These are phyloP conservation scores for Propsilocerus akamusi DNA, from an alignment of 1,140 invertebrate species.

Conservation along the genomic window DNA sequence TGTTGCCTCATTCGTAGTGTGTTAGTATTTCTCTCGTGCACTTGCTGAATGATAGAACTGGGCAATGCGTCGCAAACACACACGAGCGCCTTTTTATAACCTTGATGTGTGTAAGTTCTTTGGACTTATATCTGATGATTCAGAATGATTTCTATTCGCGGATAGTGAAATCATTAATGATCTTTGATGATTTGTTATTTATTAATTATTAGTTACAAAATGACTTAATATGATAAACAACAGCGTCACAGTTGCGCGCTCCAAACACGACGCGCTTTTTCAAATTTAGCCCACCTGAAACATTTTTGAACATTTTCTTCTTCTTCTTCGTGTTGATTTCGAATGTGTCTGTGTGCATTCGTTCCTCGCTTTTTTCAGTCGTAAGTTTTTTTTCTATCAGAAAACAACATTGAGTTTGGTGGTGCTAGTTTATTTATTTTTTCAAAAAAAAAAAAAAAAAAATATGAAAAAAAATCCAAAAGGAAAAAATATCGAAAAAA, in stretches of 20 bases:
- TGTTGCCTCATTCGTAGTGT: not conserved
- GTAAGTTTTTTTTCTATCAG: constrained; percentile 3
- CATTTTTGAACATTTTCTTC: not conserved
- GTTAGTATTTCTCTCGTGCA: not conserved
- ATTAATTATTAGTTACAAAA: too few relatives aligned
- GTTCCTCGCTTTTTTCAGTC: constrained; percentile 2
- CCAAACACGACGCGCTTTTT: too few relatives aligned
- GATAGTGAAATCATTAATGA: too few relatives aligned
- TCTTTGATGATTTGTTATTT: too few relatives aligned
- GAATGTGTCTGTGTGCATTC: constrained; percentile 2
- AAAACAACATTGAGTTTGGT: constrained; percentile 3
- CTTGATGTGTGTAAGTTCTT: too few relatives aligned
- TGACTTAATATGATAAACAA: too few relatives aligned
- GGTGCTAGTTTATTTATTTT: constrained; percentile 4
- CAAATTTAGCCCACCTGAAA: not conserved
- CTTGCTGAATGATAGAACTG: constrained; percentile 1
- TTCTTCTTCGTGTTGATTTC: not conserved
- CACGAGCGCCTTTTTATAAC: too few relatives aligned
- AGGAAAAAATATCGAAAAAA: not conserved
- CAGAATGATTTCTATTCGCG: not conserved
- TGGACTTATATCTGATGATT: not conserved
- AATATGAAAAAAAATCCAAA: not conserved
- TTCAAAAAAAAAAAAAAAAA: not conserved
- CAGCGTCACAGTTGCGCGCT: too few relatives aligned
- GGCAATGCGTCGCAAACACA: not conserved